Base-by-base conservation (phyloP, 2,797 vertebrate species). In the Enteromius argenteus region DNA sequence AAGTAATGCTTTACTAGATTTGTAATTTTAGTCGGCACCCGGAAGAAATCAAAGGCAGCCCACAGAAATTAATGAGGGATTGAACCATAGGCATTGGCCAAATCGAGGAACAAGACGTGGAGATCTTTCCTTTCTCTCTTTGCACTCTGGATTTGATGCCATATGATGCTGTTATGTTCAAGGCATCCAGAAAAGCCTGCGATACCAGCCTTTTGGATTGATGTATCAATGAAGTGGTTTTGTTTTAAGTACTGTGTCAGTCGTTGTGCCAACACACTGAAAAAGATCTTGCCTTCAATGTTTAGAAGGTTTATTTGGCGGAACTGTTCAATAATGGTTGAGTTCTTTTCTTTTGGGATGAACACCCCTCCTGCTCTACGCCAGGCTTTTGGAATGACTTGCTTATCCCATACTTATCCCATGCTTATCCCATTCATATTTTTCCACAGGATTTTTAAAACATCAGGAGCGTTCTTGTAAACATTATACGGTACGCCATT, bases 391-490 rank as follows among this genome's bases (percentile, higher is more conserved):
- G 27, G 64, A 32, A 79, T 84, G 10, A 44, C 30, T 37, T 37
- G 4, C 67, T 86, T 85, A 53, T 66, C 32, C 84, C 42, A 84
- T 4, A 11, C 62, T n/a, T n/a, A n/a, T n/a, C n/a, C n/a, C n/a
- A n/a, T n/a, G n/a, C n/a, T n/a, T n/a, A n/a, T n/a, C 17, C 84
- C 21, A 15, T 13, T 86, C 67, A 82, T 84, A 13, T 46, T 56
- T 44, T 64, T 67, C 79, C 79, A 85, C 5, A 85, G 79, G 23
- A 35, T 67, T 21, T 51, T 21, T 2, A 86, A 72, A 13, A 84
- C 84, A 49, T 86, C 82, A 11, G 74, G 75, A 39, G 85, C 74
- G 0, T 88, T 88, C 49, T 86, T 88, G 23, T 77, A 88, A 3
- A 84, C 37, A 69, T 37, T 42, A 69, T 69, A 69, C 2, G 21